Evolutionary conservation across 2,797 vertebrate species (phyloP).

Genomic region (Chromobotia macracanthus): DNA sequence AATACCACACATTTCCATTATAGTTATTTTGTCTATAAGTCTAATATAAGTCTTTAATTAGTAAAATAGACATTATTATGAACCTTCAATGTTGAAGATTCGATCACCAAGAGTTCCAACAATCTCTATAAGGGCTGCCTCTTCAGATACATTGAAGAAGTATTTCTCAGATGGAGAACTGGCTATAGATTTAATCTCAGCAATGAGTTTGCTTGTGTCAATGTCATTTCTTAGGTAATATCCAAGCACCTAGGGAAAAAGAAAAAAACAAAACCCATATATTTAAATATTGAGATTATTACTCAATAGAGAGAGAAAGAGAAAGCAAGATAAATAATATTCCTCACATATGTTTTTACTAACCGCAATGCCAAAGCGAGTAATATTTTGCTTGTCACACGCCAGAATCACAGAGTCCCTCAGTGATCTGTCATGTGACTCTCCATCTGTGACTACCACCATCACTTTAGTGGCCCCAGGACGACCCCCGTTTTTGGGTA

Average conservation of each 20-base stretch:
- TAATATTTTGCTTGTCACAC: conserved; percentile 80
- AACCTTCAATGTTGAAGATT: conserved; percentile 96
- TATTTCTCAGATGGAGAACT: conserved; percentile 81
- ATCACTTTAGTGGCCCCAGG: conserved; percentile 79
- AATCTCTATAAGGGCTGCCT: conserved; percentile 86
- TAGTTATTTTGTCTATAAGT: too few relatives aligned
- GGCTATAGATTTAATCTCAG: conserved; percentile 85
- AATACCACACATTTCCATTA: not conserved
- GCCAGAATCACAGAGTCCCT: conserved; percentile 73
- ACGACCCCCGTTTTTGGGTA: conserved; percentile 50
- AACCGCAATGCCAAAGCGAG: conserved; percentile 88
- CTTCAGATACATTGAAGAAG: conserved; percentile 86
- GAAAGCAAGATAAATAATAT: too few relatives aligned
- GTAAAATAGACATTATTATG: not conserved
- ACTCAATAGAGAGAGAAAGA: not conserved
- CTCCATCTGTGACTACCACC: conserved; percentile 85
- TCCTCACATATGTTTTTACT: conserved; percentile 60
- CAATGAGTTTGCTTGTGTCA: conserved; percentile 82
- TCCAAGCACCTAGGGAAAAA: conserved; percentile 71
- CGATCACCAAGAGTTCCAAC: conserved; percentile 88
- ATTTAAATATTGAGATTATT: not conserved
- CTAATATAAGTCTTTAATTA: not conserved
- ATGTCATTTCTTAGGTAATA: conserved; percentile 74
- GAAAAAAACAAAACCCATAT: not conserved
- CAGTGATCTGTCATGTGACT: conserved; percentile 79